Conservation (phyloP, 2,113 vertebrate genomes). For the Clupea harengus region DNA sequence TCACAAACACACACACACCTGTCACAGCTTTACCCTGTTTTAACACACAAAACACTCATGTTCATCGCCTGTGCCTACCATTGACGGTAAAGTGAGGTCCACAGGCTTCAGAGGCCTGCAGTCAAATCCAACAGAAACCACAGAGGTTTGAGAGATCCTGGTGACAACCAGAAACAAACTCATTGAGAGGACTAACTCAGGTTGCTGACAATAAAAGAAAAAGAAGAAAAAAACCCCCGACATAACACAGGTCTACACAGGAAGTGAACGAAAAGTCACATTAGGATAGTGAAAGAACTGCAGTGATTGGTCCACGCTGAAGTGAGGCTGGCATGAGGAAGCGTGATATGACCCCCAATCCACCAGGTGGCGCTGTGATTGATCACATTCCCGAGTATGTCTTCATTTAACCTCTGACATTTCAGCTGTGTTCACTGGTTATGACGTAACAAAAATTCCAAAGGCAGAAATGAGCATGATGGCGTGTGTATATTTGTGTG, state of each 20-base stretch:
- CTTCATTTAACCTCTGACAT: not conserved
- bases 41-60: not conserved
- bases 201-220: not conserved
- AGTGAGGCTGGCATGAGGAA: not conserved
- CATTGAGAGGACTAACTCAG: not conserved
- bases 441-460: not conserved
- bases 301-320: conserved; percentile 1
- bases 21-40: conserved; percentile 17
- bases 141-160: not conserved
- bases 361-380: not conserved
- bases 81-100: conserved; percentile 9
- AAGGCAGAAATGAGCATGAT: conserved; percentile 8
- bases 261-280: not conserved
- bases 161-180: not conserved
- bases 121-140: not conserved
- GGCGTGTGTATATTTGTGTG: not conserved
- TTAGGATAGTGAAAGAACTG: not conserved
- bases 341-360: not conserved
- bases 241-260: not conserved
- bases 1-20: not conserved
- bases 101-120: not conserved
- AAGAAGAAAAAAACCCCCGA: not conserved
- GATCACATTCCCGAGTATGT: not conserved
- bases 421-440: not conserved
- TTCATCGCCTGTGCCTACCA: not conserved